Evolutionary conservation across 2,797 vertebrate species (phyloP), one percentile per base, ranked within the genome.

Genomic region (Channa striata): DNA sequence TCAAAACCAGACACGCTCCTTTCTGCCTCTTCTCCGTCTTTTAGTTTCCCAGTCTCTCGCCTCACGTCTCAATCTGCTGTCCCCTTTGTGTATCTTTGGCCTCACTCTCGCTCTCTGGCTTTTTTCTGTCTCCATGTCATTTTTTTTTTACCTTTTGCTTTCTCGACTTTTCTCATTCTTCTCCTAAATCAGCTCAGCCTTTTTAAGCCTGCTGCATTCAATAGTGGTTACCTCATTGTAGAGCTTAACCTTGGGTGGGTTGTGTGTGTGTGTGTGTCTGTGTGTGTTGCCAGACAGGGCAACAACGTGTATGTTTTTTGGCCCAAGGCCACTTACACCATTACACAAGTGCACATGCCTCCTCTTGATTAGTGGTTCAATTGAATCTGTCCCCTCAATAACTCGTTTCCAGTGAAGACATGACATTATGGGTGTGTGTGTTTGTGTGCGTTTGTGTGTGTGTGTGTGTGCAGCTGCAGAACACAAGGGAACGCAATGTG

Each of bases 141-240:
- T 77, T 78, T 76, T 21, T 77, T 78, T 74, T 20, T 17, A 57
- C 57, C 34, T 11, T 34, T n/a, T 68, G n/a, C 63, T 59, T 61
- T 51, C 59, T 42, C 19, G 46, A 33, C 43, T 77, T 82, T 60
- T 52, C 61, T 25, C 25, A 12, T 67, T 44, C 59, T 19, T 48
- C 72, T 76, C 77, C 66, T 62, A 75, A 84, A 74, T 82, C 79
- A 16, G 71, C 80, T 80, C 83, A 72, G 21, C 81, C 78, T 65
- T 61, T 79, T 56, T 80, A 67, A 62, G 60, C 56, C 70, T 8
- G 25, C 59, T 30, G 59, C 59, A 81, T 90, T 94, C 86, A 89
- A 16, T 44, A 40, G 56, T 76, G 39, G 69, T 93, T 85, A 92
- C 84, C 84, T 93, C 90, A 93, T 87, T 44, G 57, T n/a, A 10